Evolutionary conservation across 2,888 invertebrate species (phyloP), one percentile per base, ranked within the genome.

Genomic region (Himalopsyche anomala): DNA sequence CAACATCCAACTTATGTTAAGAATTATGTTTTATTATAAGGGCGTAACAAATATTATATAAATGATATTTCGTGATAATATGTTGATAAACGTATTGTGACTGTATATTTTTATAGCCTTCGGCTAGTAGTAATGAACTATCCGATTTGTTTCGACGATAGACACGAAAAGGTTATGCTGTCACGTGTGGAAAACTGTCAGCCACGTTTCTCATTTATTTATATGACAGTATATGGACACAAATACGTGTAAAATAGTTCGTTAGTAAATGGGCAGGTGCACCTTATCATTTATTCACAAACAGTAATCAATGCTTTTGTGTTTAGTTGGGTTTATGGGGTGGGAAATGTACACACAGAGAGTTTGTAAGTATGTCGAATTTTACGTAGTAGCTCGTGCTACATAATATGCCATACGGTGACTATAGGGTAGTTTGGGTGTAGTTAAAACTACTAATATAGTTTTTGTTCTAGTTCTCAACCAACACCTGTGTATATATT

Each of bases 281-380:
- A 62, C 19, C 62, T n/a, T 28, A 62, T 62, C 28, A 62, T 62
- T 62, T 62, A 62, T 62, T 62, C 28, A 62, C 28, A 28, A 62
- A 19, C 19, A 62, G 62, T 19, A 62, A 62, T 62, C 62, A 62
- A 62, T 62, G 62, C 62, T 62, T 62, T 62, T 62, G 62, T 19
- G n/a, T 62, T 15, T 62, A 62, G 19, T 19, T 19, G 62, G 5
- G 19, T 19, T 19, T n/a, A 19, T 28, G 8, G 9, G 19, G 19
- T 62, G 19, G 62, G 19, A 62, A 19, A 62, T 9, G 19, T 11
- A 19, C 62, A 62, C 19, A 62, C 19, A 62, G 62, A 62, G 6
- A 2, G 9, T 19, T 28, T 62, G 19, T 62, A 19, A 62, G 51
- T 15, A 51, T 51, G 51, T 15, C 5, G 11, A 45, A 15, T 12